These are phyloP conservation scores for Tuta absoluta DNA, from an alignment of 2,888 invertebrate genomes.

Conservation along the genomic window DNA sequence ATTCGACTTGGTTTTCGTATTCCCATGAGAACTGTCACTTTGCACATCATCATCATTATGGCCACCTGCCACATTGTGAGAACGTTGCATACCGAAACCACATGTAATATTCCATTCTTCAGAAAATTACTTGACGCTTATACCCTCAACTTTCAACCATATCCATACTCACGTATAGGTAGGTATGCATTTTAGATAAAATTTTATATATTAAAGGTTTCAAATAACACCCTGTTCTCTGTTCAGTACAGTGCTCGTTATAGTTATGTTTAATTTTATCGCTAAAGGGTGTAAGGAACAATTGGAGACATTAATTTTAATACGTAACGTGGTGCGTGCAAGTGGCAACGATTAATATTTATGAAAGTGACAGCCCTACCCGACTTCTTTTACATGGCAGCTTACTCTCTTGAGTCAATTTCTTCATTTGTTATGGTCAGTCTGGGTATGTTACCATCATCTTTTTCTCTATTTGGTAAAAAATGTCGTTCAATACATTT, in stretches of 20 bases:
- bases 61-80: not conserved
- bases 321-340: slow-evolving; percentile 55
- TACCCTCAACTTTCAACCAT: too few species aligned
- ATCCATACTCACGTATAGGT: too few species aligned
- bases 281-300: slow-evolving; percentile 51
- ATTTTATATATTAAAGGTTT: too few species aligned
- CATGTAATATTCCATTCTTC: not conserved
- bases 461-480: too few species aligned
- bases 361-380: slow-evolving; percentile 53
- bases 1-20: not conserved
- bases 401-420: slow-evolving; percentile 29
- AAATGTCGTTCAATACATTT: too few species aligned
- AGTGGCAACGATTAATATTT: slow-evolving; percentile 67
- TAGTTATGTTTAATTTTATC: slow-evolving; percentile 40
- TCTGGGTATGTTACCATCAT: too few species aligned
- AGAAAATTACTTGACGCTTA: not conserved
- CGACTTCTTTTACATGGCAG: slow-evolving; percentile 35
- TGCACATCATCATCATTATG: slow-evolving; percentile 8
- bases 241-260: slow-evolving; percentile 4
- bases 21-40: slow-evolving; percentile 17
- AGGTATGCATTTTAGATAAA: too few species aligned
- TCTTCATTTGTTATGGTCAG: too few species aligned
- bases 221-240: not conserved
- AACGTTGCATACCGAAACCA: slow-evolving; percentile 1
- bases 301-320: slow-evolving; percentile 74